Evolutionary conservation across 2,113 vertebrate genomes (phyloP).

Genomic region (Oreochromis aureus): DNA sequence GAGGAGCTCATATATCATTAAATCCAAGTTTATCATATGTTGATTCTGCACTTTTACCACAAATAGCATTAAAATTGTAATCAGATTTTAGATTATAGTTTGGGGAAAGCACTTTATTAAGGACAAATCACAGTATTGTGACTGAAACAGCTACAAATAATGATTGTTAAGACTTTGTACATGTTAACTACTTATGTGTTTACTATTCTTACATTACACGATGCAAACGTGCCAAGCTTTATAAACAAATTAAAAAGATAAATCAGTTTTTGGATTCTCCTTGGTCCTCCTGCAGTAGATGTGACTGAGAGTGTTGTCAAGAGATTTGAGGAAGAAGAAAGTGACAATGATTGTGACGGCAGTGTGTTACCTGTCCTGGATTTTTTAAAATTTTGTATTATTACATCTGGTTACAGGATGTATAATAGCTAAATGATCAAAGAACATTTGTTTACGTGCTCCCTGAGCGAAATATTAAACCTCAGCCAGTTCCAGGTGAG

Average conservation of each 20-base stretch:
- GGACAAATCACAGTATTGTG: neutral
- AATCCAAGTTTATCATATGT: neutral
- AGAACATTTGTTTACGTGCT: neutral
- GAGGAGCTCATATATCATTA: neutral
- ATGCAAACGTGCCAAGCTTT: neutral
- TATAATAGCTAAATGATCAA: neutral
- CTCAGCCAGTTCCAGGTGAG: neutral
- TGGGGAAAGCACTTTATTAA: neutral
- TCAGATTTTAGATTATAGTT: neutral
- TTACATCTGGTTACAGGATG: neutral
- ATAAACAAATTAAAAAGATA: neutral
- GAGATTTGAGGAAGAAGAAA: neutral
- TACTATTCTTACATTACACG: neutral
- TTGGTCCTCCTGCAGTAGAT: neutral
- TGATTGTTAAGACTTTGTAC: neutral
- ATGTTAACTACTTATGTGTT: neutral
- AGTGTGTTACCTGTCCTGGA: neutral
- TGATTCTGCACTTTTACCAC: neutral
- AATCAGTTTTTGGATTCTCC: neutral
- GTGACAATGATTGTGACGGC: neutral
- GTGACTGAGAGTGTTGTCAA: neutral
- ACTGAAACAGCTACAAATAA: neutral
- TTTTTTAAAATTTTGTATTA: neutral
- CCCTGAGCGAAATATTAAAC: neutral
- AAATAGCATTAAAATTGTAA: neutral